A percentile compares a stretch with the other conserved stretches of the same genome.
These are phyloP conservation scores for Bagarius yarrelli DNA, from an alignment of 2,113 vertebrate species.

Conservation along the genomic window DNA sequence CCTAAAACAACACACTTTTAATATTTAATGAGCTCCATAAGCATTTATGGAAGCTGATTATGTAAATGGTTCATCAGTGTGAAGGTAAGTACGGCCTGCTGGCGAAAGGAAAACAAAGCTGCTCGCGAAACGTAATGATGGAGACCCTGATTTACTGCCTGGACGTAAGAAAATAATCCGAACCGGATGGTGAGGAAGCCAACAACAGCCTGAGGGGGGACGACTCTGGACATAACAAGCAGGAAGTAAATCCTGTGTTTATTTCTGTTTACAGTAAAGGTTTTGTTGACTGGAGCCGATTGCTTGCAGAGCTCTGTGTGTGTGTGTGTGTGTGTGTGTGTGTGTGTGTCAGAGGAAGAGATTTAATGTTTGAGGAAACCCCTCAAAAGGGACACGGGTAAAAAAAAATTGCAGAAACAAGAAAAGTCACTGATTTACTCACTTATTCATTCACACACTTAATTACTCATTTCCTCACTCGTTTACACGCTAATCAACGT, in stretches of 20 bases:
- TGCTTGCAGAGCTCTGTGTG: background rate
- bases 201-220: background rate
- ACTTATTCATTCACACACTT: too few relatives aligned
- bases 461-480: too few relatives aligned
- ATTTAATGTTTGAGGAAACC: background rate
- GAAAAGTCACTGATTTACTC: too few relatives aligned
- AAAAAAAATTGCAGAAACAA: background rate
- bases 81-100: slow-evolving; percentile 18
- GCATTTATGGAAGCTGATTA: slow-evolving; percentile 48
- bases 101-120: slow-evolving; percentile 14
- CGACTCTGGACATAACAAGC: background rate
- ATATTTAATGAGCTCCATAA: slow-evolving; percentile 49
- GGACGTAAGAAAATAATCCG: slow-evolving; percentile 32
- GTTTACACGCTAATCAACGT: too few relatives aligned
- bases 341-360: background rate
- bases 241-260: slow-evolving; percentile 18
- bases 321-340: too few relatives aligned
- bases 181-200: slow-evolving; percentile 1
- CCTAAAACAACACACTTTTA: slow-evolving; percentile 39
- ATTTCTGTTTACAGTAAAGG: slow-evolving; percentile 23
- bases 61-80: slow-evolving; percentile 46
- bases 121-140: slow-evolving; percentile 38
- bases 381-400: too few relatives aligned
- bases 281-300: background rate
- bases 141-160: slow-evolving; percentile 34